Conservation (phyloP, 1,140 invertebrate genomes). For the Drosophila teissieri region DNA sequence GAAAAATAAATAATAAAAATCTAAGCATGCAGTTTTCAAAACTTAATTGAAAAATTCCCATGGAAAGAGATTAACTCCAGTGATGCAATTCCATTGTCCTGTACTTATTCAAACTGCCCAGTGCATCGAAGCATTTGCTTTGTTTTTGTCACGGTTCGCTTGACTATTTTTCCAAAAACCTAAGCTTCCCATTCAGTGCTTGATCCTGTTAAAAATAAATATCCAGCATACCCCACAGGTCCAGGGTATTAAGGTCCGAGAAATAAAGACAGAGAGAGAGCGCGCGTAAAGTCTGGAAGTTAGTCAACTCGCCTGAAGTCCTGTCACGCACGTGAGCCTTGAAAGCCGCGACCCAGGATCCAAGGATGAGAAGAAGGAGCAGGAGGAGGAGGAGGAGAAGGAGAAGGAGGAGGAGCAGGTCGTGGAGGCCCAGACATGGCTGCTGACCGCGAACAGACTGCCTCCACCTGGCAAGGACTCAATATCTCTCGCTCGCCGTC, state of each 20-base stretch:
- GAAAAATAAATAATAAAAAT: no score
- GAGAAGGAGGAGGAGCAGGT: no score
- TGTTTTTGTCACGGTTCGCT: not conserved
- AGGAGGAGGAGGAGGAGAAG: not conserved
- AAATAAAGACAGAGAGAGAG: not conserved
- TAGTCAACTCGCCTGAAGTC: slow-evolving; percentile 47
- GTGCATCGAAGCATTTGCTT: not conserved
- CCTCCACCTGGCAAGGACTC: slow-evolving; percentile 19
- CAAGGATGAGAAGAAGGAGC: slow-evolving; percentile 1
- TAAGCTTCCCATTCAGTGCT: no score
- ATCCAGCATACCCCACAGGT: not conserved
- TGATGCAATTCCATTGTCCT: not conserved
- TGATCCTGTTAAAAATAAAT: no score
- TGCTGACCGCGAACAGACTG: slow-evolving; percentile 30
- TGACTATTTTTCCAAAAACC: not conserved
- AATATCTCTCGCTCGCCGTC: not conserved
- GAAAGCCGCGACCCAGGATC: slow-evolving; percentile 12
- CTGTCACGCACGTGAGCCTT: slow-evolving; percentile 55
- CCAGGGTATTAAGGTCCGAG: slow-evolving; percentile 6
- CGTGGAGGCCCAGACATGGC: slow-evolving; percentile 40
- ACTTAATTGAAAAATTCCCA: no score
- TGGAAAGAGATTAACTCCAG: not conserved
- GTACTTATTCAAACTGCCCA: no score
- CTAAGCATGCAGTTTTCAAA: no score
- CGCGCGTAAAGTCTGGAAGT: slow-evolving; percentile 19